Percentiles rank a stretch among this genome's conserved stretches.
These are phyloP conservation scores for Chinchilla lanigera DNA, from an alignment of 2,113 vertebrate species.

Conservation along the genomic window DNA sequence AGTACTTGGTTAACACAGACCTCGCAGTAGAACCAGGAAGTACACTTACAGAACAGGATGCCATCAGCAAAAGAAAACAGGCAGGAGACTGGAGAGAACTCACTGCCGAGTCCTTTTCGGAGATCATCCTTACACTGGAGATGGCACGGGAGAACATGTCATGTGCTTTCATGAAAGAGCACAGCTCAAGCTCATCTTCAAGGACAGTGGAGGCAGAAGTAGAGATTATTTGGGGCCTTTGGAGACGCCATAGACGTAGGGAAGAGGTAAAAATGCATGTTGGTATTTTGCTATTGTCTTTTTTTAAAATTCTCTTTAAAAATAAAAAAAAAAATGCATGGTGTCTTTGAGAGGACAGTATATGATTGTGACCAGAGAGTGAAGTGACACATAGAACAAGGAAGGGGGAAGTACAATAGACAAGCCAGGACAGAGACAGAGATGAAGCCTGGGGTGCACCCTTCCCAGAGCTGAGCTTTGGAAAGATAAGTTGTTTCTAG, in stretches of 20 bases:
- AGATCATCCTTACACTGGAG: neutral
- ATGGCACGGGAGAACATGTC: neutral
- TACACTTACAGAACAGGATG: neutral
- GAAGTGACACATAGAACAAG: accelerated
- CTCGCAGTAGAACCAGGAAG: neutral
- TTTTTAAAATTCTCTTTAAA: no score
- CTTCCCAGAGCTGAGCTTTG: neutral
- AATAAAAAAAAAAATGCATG: no score
- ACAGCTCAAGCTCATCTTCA: neutral
- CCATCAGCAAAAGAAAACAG: neutral
- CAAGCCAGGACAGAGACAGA: neutral
- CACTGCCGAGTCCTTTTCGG: neutral
- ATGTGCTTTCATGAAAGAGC: neutral
- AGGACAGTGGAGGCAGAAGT: neutral
- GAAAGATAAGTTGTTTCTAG: neutral
- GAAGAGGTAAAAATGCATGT: neutral
- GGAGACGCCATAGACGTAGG: neutral
- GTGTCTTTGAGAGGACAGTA: neutral
- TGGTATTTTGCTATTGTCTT: no score
- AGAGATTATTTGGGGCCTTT: neutral
- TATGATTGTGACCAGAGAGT: neutral
- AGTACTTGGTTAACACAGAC: neutral
- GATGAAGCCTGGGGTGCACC: no score
- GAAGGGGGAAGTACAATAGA: accelerated
- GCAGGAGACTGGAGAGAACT: neutral